Evolutionary conservation across 2,888 invertebrate genomes (phyloP).

Genomic region (Ganaspis brasiliensis): DNA sequence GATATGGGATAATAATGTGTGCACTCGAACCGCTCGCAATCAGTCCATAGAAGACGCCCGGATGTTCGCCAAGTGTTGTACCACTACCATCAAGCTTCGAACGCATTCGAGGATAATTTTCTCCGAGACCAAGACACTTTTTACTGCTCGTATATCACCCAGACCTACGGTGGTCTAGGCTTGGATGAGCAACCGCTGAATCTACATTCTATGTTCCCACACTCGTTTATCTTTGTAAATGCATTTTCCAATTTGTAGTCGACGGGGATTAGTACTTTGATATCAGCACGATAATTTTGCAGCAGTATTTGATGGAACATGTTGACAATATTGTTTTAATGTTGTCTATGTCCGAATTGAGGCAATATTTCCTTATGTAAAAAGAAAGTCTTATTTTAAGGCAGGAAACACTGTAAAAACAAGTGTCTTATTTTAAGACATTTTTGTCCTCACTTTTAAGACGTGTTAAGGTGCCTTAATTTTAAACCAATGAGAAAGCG

Average conservation of each 20-base stretch:
- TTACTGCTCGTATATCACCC: constrained; percentile 72
- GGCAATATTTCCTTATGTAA: too few species aligned
- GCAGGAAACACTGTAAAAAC: too few species aligned
- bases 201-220: neutral
- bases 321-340: too few species aligned
- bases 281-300: neutral
- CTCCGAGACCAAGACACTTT: constrained; percentile 64
- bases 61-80: constrained; percentile 55
- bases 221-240: constrained; percentile 27
- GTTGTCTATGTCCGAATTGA: too few species aligned
- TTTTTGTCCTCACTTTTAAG: too few species aligned
- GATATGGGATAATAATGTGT: constrained; percentile 4
- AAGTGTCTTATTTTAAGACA: too few species aligned
- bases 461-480: too few species aligned
- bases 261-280: constrained; percentile 27
- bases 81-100: constrained; percentile 59
- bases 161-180: constrained; percentile 50
- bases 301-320: too few species aligned
- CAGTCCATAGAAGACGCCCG: constrained; percentile 51
- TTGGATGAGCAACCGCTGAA: constrained; percentile 11
- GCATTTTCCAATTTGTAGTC: constrained; percentile 49
- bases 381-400: too few species aligned
- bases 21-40: constrained; percentile 50
- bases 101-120: constrained; percentile 37
- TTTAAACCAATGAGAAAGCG: too few species aligned